Evolutionary conservation across 1,140 invertebrate species (phyloP), one percentile per base, ranked within the genome.

Genomic region (Brachionus asplanchnoidis): DNA sequence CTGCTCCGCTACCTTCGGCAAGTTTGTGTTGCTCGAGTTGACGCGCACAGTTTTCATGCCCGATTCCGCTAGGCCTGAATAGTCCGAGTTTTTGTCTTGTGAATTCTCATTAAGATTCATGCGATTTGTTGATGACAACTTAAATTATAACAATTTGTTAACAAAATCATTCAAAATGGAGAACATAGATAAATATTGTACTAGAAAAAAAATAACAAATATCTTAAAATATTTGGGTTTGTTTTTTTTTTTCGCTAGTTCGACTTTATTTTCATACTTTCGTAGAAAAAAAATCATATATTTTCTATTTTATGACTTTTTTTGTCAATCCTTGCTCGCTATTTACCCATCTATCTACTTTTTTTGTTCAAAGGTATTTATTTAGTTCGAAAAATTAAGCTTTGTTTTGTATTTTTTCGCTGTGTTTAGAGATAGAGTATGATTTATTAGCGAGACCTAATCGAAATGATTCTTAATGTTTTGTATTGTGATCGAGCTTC

Each of bases 281-380:
- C 26, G 26, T 28, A 28, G 1, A 42, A 75, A 75, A 17, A 75
- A 75, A 75, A 42, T 42, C 17, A 75, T 75, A 42, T 75, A 17
- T 75, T 46, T 75, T 75, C 32, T 75, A 75, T 75, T 75, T 75
- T 75, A 75, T 75, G 70, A 75, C 70, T 75, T 77, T 77, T 77
- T 77, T 77, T 46, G n/a, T 50, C 23, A 42, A 73, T 75, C 17
- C 17, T 42, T 75, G 36, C 53, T 23, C 53, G 1, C 53, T 70
- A 70, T 70, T 70, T 70, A 70, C 66, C 66, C n/a, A 75, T 42
- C 70, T 46, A 42, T 75, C 9, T 75, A 17, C 36, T 75, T 42
- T 75, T 75, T 75, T 75, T 75, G 32, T 75, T 75, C 36, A 68
- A 68, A 68, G 66, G 66, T 68, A 68, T 68, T 68, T 68, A 68